These are phyloP conservation scores for Siniperca undulata DNA, from an alignment of 2,797 vertebrate species.

Conservation along the genomic window DNA sequence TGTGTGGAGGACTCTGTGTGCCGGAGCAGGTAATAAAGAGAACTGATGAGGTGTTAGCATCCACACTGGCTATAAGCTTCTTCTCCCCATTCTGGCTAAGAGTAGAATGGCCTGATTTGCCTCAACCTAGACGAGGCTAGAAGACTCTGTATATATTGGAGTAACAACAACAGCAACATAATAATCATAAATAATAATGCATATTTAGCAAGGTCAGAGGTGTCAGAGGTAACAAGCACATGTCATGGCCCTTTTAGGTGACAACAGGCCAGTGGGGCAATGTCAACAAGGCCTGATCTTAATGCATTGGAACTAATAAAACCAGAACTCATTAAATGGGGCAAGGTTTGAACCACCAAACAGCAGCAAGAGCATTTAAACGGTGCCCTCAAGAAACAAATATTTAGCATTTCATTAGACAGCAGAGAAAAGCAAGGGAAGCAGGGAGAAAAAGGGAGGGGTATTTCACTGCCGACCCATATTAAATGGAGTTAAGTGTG, in stretches of 20 bases:
- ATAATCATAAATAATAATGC: slow-evolving; percentile 17
- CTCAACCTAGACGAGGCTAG: background rate
- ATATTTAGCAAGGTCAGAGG: slow-evolving; percentile 31
- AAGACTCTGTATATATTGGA: background rate
- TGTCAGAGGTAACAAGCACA: slow-evolving; percentile 24
- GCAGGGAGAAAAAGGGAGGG: slow-evolving; percentile 39
- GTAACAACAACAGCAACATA: background rate
- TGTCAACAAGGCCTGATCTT: slow-evolving; percentile 29
- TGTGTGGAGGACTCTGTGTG: slow-evolving; percentile 57
- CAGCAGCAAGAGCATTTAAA: slow-evolving; percentile 55
- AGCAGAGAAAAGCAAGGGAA: slow-evolving; percentile 37
- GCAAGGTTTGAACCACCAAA: slow-evolving; percentile 44
- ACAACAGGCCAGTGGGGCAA: slow-evolving; percentile 26
- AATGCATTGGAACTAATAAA: slow-evolving; percentile 44
- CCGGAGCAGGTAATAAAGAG: slow-evolving; percentile 81
- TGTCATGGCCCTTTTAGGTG: slow-evolving; percentile 21
- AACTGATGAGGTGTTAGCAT: slow-evolving; percentile 79
- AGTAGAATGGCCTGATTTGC: slow-evolving; percentile 37
- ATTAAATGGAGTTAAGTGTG: slow-evolving; percentile 77
- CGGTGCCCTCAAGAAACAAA: slow-evolving; percentile 70
- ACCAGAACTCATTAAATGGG: slow-evolving; percentile 53
- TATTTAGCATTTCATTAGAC: slow-evolving; percentile 77
- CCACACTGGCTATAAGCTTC: slow-evolving; percentile 55
- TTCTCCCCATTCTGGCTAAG: slow-evolving; percentile 54
- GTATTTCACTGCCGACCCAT: slow-evolving; percentile 68